Percentiles rank a stretch among this genome's conserved stretches.
phyloP scores from a whole-genome alignment of 2,113 vertebrate genomes.

The Tringa solitaria region DNA sequence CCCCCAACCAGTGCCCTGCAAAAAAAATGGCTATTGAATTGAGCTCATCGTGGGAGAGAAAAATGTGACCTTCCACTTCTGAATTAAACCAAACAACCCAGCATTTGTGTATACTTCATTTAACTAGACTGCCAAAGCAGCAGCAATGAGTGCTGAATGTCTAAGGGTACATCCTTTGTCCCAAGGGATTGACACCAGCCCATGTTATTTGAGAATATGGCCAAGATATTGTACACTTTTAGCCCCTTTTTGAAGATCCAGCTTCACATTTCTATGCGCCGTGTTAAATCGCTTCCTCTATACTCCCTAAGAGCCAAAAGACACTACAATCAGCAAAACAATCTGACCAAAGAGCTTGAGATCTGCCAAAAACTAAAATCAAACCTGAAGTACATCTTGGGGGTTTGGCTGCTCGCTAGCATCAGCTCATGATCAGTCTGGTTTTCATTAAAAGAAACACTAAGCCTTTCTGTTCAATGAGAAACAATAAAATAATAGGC shows the following conservation, averaged over 20 bases:
- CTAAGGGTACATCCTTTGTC: not conserved
- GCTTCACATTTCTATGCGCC: not conserved
- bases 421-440: not conserved
- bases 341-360: not conserved
- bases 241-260: not conserved
- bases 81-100: not conserved
- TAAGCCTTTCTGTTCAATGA: constrained; percentile 14
- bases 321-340: not conserved
- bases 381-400: not conserved
- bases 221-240: not conserved
- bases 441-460: constrained; percentile 27
- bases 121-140: not conserved
- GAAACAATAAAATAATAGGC: not conserved
- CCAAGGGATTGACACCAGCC: not conserved
- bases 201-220: not conserved
- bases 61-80: not conserved
- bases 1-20: not conserved
- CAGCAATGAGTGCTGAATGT: not conserved
- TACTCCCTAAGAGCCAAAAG: not conserved
- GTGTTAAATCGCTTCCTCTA: not conserved
- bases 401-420: not conserved
- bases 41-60: not conserved
- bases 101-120: not conserved
- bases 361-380: not conserved
- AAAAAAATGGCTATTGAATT: not conserved